Evolutionary conservation across 2,113 vertebrate species (phyloP), one percentile per base, ranked within the genome.

Genomic region (Anthoscopus minutus): DNA sequence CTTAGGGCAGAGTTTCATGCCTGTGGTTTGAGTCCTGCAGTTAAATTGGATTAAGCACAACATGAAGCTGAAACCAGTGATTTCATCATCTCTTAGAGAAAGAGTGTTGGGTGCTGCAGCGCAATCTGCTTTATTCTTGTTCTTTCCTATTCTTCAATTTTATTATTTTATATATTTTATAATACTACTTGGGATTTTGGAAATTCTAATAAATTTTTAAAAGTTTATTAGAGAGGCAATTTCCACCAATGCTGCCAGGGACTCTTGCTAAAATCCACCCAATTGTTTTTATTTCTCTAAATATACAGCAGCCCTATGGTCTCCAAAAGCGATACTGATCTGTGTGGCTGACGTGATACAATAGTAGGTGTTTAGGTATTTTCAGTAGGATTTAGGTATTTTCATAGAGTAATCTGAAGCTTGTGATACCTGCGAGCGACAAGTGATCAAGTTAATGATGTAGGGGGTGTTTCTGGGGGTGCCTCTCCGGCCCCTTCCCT

Each of bases 401-500:
- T 64, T 25, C 37, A 15, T 3, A 24, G 28, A 31, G 17, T 69
- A 64, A 56, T 18, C 23, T 27, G 25, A 54, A 53, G 37, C 3
- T 30, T 42, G 54, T 22, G 40, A 9, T 23, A 57, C 54, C 19
- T 31, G 10, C 9, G 4, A 78, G 33, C 2, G 2, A 64, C 23
- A 74, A 79, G 40, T 15, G 1, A 8, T 17, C 6, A 3, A 50
- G 6, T 27, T 6, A 20, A 38, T 5, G 22, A n/a, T 27, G 33
- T 15, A 1, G 4, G 23, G n/a, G 20, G 5, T 1, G 4, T 56
- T 77, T 13, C 15, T 9, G 28, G 5, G 7, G 21, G 20, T 21
- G 23, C 13, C 4, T 9, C 21, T 10, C 23, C 0, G 0, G 2
- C 5, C 6, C 8, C 8, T 48, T 72, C 33, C 47, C 42, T 27